phyloP scores from a whole-genome alignment of 2,113 vertebrate species.

The Entomyzon cyanotis region DNA sequence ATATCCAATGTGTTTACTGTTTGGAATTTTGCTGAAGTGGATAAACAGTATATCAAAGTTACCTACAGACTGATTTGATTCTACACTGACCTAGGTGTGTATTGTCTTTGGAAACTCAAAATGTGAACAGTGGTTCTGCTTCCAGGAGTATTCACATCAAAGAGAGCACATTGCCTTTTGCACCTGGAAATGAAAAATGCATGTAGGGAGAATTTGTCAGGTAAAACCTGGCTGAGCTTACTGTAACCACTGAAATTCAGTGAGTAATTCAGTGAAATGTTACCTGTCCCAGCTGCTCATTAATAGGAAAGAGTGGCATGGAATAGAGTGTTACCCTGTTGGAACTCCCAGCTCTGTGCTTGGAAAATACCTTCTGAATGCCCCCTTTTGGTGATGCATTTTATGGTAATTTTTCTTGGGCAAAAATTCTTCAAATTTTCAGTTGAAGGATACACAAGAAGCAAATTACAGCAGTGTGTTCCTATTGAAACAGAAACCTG shows the following conservation, averaged over 20 bases:
- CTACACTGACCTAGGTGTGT: neutral
- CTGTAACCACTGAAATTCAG: neutral
- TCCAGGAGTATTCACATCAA: neutral
- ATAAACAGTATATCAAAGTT: neutral
- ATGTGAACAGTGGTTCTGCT: neutral
- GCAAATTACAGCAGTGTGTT: neutral
- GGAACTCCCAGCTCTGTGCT: neutral
- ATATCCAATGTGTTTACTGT: neutral
- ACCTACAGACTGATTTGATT: neutral
- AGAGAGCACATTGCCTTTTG: neutral
- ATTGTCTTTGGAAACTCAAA: neutral
- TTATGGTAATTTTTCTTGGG: neutral
- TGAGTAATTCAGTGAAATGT: neutral
- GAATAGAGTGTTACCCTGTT: neutral
- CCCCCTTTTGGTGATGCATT: neutral
- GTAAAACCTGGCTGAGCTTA: neutral
- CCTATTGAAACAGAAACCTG: neutral
- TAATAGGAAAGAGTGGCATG: neutral
- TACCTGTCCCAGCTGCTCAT: neutral
- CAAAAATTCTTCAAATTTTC: neutral
- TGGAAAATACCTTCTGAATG: neutral
- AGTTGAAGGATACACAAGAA: neutral
- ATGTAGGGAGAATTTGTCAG: neutral
- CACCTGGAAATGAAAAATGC: neutral
- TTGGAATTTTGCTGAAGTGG: neutral